Conservation (phyloP, 2,113 vertebrate genomes). For the Cephalopholis sonnerati region DNA sequence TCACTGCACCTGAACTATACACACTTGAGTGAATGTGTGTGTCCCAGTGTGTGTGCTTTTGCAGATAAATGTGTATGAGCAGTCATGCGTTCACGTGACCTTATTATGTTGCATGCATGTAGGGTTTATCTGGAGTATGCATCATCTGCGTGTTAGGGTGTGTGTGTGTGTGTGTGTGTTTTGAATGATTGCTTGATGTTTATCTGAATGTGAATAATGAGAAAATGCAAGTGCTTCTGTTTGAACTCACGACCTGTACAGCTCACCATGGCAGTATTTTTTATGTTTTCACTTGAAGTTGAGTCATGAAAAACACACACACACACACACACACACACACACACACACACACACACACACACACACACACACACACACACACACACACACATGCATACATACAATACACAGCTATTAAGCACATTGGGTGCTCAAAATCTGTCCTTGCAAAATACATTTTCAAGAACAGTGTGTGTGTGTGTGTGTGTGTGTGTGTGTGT, state of each 20-base stretch:
- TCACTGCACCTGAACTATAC: slow-evolving; percentile 64
- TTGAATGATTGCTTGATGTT: slow-evolving; percentile 50
- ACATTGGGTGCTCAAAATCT: neutral
- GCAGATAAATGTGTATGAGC: slow-evolving; percentile 69
- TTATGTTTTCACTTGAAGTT: neutral
- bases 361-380: too few species aligned
- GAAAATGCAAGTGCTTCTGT: slow-evolving; percentile 18
- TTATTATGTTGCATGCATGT: slow-evolving; percentile 73
- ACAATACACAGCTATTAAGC: neutral
- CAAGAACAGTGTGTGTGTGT: slow-evolving; percentile 3
- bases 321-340: too few species aligned
- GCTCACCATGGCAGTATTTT: neutral
- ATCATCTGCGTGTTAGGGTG: slow-evolving; percentile 22
- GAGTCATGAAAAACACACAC: neutral
- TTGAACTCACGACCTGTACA: neutral
- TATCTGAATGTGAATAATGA: slow-evolving; percentile 44
- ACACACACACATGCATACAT: too few species aligned
- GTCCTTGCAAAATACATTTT: neutral
- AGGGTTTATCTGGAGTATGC: slow-evolving; percentile 50
- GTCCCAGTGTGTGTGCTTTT: slow-evolving; percentile 50
- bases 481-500: neutral
- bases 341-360: too few species aligned
- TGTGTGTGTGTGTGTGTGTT: slow-evolving; percentile 22
- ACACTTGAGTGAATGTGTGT: slow-evolving; percentile 50
- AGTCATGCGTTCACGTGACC: slow-evolving; percentile 72